phyloP scores from a whole-genome alignment of 2,888 invertebrate species.

The Ophonus ardosiacus region DNA sequence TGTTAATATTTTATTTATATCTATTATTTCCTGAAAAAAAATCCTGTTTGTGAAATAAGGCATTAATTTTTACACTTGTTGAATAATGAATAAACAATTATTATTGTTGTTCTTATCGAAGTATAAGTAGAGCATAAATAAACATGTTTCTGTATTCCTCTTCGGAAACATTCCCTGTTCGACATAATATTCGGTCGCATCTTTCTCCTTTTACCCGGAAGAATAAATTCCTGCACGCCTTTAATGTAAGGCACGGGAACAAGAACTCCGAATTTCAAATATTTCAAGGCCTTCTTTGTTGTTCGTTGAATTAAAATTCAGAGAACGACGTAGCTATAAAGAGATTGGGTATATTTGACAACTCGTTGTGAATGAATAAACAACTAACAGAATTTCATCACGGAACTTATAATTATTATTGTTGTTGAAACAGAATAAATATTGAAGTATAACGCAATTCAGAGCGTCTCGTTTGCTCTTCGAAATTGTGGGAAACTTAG shows the following conservation, averaged over 20 bases:
- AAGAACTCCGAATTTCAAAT: constrained; percentile 23
- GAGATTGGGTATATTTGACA: constrained; percentile 44
- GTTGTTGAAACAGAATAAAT: constrained; percentile 15
- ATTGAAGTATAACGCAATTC: background rate
- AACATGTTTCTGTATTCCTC: background rate
- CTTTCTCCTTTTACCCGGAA: background rate
- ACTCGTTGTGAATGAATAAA: constrained; percentile 41
- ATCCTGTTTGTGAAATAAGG: too few relatives aligned
- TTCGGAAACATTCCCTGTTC: too few relatives aligned
- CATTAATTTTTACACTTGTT: too few relatives aligned
- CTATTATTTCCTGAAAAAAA: too few relatives aligned
- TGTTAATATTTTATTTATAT: too few relatives aligned
- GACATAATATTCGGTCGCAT: background rate
- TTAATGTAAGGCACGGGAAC: constrained; percentile 15
- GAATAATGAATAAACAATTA: too few relatives aligned
- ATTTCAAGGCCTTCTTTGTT: constrained; percentile 34
- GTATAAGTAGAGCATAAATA: background rate
- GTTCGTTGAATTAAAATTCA: constrained; percentile 32
- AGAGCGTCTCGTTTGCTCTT: background rate
- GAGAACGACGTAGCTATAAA: constrained; percentile 13
- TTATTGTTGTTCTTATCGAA: too few relatives aligned
- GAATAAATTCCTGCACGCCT: constrained; percentile 22
- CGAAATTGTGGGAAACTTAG: background rate
- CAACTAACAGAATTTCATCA: background rate
- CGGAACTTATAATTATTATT: constrained; percentile 34